Evolutionary conservation across 2,113 vertebrate genomes (phyloP).

Genomic region (Leucoraja erinaceus): DNA sequence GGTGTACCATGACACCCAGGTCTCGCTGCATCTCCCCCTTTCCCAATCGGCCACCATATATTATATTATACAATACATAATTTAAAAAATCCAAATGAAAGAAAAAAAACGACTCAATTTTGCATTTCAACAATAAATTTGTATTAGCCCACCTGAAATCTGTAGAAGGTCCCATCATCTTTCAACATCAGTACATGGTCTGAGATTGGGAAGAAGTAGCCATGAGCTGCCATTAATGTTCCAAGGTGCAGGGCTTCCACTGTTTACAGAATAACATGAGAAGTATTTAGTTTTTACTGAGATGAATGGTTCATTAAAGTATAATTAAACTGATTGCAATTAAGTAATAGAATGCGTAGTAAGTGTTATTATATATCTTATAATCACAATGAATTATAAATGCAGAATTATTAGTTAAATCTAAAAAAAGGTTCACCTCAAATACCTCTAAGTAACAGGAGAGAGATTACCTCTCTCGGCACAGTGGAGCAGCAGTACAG

Average conservation of each 20-base stretch:
- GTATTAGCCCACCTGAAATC: conserved; percentile 74
- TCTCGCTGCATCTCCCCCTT: too few relatives aligned
- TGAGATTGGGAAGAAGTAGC: conserved; percentile 97
- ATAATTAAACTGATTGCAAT: not conserved
- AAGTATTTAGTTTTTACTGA: conserved; percentile 6
- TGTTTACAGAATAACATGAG: conserved; percentile 50
- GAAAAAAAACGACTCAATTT: not conserved
- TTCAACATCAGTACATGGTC: conserved; percentile 92
- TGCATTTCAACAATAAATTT: not conserved
- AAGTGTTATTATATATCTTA: not conserved
- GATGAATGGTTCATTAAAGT: not conserved
- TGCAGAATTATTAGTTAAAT: not conserved
- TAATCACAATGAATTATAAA: not conserved
- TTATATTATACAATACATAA: too few relatives aligned
- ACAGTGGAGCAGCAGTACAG: too few relatives aligned
- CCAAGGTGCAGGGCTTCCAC: conserved; percentile 92
- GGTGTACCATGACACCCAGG: too few relatives aligned
- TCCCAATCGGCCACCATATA: too few relatives aligned
- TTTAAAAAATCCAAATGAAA: not conserved
- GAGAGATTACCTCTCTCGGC: not conserved
- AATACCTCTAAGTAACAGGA: not conserved
- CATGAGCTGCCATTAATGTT: conserved; percentile 90
- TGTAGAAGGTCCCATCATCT: conserved; percentile 94
- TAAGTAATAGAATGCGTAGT: not conserved
- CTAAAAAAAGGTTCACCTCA: not conserved